Evolutionary conservation across 2,797 vertebrate genomes (phyloP).

Genomic region (Scomberomorus guttatus): DNA sequence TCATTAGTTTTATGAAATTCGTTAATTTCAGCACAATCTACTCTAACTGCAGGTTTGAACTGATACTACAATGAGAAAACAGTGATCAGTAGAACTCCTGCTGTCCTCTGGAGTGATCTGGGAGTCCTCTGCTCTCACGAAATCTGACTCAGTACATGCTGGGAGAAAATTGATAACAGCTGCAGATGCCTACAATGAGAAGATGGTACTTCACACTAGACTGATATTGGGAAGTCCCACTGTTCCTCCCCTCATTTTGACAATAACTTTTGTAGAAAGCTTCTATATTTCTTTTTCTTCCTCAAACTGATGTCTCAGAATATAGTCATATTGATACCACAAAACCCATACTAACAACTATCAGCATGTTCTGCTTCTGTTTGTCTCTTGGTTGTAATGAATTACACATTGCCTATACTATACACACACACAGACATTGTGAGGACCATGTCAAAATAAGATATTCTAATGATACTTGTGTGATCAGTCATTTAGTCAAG

Average conservation of each 20-base stretch:
- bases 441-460: not conserved
- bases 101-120: not conserved
- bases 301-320: not conserved
- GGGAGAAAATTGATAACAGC: conserved; percentile 20
- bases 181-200: conserved; percentile 11
- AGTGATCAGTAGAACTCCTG: not conserved
- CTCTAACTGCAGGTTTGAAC: not conserved
- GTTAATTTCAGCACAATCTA: not conserved
- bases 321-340: not conserved
- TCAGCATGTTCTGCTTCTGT: not conserved
- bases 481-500: not conserved
- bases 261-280: not conserved
- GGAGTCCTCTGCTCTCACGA: not conserved
- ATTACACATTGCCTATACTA: not conserved
- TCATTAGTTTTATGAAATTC: not conserved
- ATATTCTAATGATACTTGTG: not conserved
- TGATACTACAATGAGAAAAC: not conserved
- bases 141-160: not conserved
- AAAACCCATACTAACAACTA: not conserved
- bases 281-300: not conserved
- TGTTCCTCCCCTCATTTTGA: not conserved
- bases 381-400: not conserved
- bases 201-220: conserved; percentile 8
- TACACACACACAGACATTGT: too few species aligned
- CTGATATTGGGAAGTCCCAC: not conserved